Conservation (phyloP, 2,888 invertebrate species). For the Listrodromus nycthemerus region DNA sequence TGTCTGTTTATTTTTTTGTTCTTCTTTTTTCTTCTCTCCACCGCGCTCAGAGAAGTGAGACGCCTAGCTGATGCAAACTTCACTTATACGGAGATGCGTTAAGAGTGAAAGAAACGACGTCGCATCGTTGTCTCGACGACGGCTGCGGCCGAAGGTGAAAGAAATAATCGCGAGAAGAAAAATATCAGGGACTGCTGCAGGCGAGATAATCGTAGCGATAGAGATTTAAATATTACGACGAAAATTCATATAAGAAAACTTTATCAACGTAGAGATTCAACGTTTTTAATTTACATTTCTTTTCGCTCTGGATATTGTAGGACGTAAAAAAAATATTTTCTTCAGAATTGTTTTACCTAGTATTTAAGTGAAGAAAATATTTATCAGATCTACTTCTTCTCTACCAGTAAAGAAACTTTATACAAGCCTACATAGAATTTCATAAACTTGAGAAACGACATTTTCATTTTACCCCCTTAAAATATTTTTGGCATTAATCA, state of each 20-base stretch:
- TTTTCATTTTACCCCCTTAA: no score
- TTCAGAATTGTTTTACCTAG: no score
- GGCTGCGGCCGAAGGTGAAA: not conserved
- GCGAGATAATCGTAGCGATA: not conserved
- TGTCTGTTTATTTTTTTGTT: slow-evolving; percentile 14
- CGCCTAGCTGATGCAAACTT: slow-evolving; percentile 16
- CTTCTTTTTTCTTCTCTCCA: slow-evolving; percentile 12
- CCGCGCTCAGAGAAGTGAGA: not conserved
- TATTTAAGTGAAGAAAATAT: no score
- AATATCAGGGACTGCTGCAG: not conserved
- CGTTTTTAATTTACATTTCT: no score
- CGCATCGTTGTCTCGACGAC: slow-evolving; percentile 2
- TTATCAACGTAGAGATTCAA: no score
- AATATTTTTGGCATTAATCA: no score
- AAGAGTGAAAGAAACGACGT: slow-evolving; percentile 18
- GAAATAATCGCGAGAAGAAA: not conserved
- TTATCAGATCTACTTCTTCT: no score
- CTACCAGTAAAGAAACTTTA: no score
- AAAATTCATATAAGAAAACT: not conserved
- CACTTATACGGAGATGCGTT: slow-evolving; percentile 5
- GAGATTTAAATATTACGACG: not conserved
- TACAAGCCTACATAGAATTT: no score
- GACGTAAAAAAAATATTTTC: no score
- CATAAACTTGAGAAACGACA: no score
- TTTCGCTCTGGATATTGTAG: not conserved